phyloP scores from a whole-genome alignment of 1,140 invertebrate genomes.

The Pseudachorutes palmiensis region DNA sequence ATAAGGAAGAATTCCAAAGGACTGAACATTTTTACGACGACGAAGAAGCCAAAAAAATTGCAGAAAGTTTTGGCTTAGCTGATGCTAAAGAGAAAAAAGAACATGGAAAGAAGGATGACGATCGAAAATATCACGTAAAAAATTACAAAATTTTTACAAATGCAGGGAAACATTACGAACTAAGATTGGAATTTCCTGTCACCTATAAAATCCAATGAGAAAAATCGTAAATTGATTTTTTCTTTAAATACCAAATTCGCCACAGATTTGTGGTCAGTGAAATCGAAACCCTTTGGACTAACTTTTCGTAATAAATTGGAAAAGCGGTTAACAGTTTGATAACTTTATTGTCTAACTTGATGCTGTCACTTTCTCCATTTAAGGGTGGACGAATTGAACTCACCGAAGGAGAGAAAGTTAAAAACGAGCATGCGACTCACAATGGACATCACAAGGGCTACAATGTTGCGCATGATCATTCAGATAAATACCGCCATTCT shows the following conservation, averaged over 20 bases:
- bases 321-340: too few relatives aligned
- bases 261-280: too few relatives aligned
- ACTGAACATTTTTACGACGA: slow-evolving; percentile 38
- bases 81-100: slow-evolving; percentile 25
- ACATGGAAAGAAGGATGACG: slow-evolving; percentile 32
- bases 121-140: slow-evolving; percentile 36
- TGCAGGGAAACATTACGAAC: too few relatives aligned
- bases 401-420: slow-evolving; percentile 31
- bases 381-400: slow-evolving; percentile 28
- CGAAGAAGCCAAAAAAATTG: slow-evolving; percentile 35
- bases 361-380: background rate
- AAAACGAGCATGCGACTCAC: slow-evolving; percentile 31
- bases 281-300: too few relatives aligned
- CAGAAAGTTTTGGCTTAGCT: slow-evolving; percentile 31
- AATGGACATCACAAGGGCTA: slow-evolving; percentile 31
- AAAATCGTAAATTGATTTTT: too few relatives aligned
- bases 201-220: too few relatives aligned
- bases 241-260: too few relatives aligned
- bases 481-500: slow-evolving; percentile 22
- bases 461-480: slow-evolving; percentile 18
- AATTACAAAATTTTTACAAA: background rate
- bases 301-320: too few relatives aligned
- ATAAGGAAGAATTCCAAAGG: slow-evolving; percentile 37
- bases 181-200: too few relatives aligned
- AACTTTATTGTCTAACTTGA: background rate